A percentile compares a stretch with the other conserved stretches of the same genome.
phyloP scores from a whole-genome alignment of 2,888 invertebrate genomes.

The Megaustenia siamemsis region DNA sequence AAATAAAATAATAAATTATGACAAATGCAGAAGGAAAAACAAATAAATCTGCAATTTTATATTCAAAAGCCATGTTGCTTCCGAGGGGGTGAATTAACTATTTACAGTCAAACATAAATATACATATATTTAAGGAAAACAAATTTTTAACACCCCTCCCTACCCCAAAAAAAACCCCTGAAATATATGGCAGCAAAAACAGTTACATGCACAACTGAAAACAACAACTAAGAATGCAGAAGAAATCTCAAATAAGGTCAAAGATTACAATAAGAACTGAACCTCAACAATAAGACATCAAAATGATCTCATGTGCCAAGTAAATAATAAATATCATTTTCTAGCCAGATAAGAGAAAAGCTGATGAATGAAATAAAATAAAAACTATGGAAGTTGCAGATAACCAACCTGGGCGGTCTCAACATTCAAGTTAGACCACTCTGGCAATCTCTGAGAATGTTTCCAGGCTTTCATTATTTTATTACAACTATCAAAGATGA shows the following conservation, averaged over 20 bases:
- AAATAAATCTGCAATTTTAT: too few species aligned
- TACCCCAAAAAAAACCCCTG: too few species aligned
- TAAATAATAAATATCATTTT: constrained; percentile 26
- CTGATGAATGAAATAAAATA: constrained; percentile 28
- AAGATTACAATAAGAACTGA: constrained; percentile 19
- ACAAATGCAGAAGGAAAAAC: too few species aligned
- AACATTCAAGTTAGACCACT: constrained; percentile 33
- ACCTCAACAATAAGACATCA: constrained; percentile 18
- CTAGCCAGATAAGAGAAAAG: constrained; percentile 11
- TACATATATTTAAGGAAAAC: too few species aligned
- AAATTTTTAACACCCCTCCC: too few species aligned
- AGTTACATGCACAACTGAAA: background rate
- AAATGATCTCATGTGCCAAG: constrained; percentile 1
- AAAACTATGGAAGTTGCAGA: background rate
- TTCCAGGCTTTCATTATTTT: background rate
- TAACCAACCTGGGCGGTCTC: constrained; percentile 36
- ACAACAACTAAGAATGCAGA: background rate
- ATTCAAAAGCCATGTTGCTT: too few species aligned
- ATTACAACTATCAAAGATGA: background rate
- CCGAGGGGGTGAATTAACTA: too few species aligned
- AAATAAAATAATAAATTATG: too few species aligned
- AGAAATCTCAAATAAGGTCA: constrained; percentile 18
- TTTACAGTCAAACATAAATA: too few species aligned
- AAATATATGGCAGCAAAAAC: constrained; percentile 6
- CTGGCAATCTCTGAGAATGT: constrained; percentile 50